phyloP scores from a whole-genome alignment of 2,113 vertebrate genomes.

The Limanda limanda region DNA sequence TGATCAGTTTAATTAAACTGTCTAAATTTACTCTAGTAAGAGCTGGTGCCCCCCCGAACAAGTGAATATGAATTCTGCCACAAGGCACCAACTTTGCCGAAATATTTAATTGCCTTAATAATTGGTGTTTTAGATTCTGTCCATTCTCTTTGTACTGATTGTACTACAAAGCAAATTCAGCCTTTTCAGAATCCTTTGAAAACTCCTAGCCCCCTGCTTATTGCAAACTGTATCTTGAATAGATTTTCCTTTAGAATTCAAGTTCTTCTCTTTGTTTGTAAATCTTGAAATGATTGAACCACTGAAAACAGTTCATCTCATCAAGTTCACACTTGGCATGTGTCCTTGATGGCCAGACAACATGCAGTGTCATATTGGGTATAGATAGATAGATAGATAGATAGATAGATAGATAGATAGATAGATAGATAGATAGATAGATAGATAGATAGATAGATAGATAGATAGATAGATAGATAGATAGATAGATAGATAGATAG shows the following conservation, averaged over 20 bases:
- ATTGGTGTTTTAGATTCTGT: neutral
- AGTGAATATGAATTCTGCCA: neutral
- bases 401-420: too few relatives aligned
- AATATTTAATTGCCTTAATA: neutral
- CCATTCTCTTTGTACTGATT: neutral
- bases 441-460: too few relatives aligned
- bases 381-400: too few relatives aligned
- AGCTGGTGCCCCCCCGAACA: neutral
- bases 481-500: too few relatives aligned
- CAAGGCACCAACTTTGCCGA: neutral
- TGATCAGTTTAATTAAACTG: neutral
- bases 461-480: too few relatives aligned
- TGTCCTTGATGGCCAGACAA: too few relatives aligned
- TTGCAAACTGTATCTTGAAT: neutral
- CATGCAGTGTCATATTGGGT: too few relatives aligned
- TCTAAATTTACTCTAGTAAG: neutral
- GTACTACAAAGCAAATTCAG: neutral
- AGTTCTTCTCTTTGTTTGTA: neutral
- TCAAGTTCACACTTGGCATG: too few relatives aligned
- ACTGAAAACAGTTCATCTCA: neutral
- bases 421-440: too few relatives aligned
- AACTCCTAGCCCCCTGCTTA: neutral
- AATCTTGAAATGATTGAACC: neutral
- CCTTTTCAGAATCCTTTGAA: neutral
- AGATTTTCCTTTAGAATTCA: too few relatives aligned